phyloP scores from a whole-genome alignment of 2,797 vertebrate species.

The Melanotaenia pygmaea region DNA sequence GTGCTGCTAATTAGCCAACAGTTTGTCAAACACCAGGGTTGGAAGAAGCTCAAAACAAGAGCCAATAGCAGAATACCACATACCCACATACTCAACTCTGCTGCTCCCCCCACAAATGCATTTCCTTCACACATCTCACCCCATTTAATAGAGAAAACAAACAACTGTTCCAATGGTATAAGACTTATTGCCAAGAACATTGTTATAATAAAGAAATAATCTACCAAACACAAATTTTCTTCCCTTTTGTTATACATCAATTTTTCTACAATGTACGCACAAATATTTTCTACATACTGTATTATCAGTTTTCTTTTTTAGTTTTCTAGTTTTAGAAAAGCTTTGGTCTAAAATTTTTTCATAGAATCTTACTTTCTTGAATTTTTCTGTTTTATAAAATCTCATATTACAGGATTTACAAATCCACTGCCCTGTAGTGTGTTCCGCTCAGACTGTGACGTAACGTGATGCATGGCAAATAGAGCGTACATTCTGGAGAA shows the following conservation, averaged over 20 bases:
- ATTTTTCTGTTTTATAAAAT: neutral
- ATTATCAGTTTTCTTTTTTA: no score
- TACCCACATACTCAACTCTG: neutral
- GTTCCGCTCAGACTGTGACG: neutral
- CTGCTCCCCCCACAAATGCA: neutral
- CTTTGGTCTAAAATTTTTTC: constrained; percentile 1
- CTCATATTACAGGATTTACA: no score
- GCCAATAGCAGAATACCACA: no score
- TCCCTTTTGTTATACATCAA: no score
- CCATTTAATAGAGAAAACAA: neutral
- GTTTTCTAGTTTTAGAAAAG: neutral
- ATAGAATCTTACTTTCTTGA: neutral
- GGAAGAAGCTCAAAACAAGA: no score
- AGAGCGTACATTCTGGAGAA: neutral
- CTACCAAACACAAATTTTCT: neutral
- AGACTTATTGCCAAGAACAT: neutral
- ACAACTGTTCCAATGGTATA: neutral
- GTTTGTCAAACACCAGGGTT: no score
- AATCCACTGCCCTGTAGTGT: neutral
- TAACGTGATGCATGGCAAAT: neutral
- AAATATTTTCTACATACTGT: neutral
- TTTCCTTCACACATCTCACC: neutral
- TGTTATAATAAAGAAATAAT: neutral
- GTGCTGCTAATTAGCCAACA: no score
- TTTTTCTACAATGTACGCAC: neutral